Base-by-base conservation (phyloP, 2,888 invertebrate species). In the Mystacides longicornis region DNA sequence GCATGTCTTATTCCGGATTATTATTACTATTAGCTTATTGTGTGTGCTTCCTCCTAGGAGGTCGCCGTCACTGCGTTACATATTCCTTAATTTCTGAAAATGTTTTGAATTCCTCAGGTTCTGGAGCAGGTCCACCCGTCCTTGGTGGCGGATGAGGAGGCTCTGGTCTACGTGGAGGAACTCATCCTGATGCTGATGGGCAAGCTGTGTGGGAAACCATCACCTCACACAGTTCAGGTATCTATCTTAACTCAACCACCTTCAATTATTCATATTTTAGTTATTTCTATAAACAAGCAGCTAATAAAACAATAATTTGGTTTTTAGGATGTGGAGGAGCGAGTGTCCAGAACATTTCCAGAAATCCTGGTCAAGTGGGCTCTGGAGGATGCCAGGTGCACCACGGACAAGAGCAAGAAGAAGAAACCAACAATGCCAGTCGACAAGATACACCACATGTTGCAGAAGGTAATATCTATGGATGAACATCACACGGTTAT, bases 311-410 rank as follows among this genome's bases (percentile, higher is more conserved):
- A n/a, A n/a, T n/a, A n/a, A n/a, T n/a, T n/a, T 27, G 7, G 18
- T 23, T 70, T 70, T 14, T 74, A 89, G 81, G 97, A 97, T 75
- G 92, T 97, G 64, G 95, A 96, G 69, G 93, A 94, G 65, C 81
- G 93, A 61, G 93, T 97, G 31, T 84, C 87, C 62, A 87, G 87
- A 64, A 90, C 91, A 52, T 95, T 96, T 78, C 96, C 96, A n/a
- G 88, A 89, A 16, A 95, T 96, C 2, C 89, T 97, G 64, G 93
- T 95, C 74, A 85, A 85, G 69, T 96, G 95, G 94, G 93, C 95
- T 50, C 80, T 94, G 58, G 82, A 82, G 62, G 95, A 96, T 69
- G 96, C 95, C 18, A 85, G 87, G 63, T 89, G 88, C 66, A 88
- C 89, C 49, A 78, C 89, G 60, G 87, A 89, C 64, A 83, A 85